phyloP scores from a whole-genome alignment of 1,140 invertebrate species.

The Musca vetustissima region DNA sequence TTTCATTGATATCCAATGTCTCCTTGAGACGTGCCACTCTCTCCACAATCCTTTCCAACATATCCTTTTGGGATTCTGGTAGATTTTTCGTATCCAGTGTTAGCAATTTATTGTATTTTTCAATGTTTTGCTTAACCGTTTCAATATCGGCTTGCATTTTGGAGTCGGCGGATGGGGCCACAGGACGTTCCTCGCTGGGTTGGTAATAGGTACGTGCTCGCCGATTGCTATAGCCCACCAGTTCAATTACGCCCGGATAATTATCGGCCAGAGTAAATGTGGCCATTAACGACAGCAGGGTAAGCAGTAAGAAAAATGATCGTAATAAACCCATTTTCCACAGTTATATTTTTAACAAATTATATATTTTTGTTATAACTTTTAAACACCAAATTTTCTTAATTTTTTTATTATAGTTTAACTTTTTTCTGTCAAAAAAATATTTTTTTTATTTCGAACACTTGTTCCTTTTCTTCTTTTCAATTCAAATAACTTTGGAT shows the following conservation, averaged over 20 bases:
- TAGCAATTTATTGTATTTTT: constrained; percentile 50
- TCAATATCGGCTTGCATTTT: constrained; percentile 52
- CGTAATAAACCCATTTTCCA: not conserved
- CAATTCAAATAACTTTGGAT: too few relatives aligned
- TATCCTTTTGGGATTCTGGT: constrained; percentile 53
- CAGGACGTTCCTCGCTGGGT: constrained; percentile 29
- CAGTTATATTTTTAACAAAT: not conserved
- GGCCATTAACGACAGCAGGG: constrained; percentile 20
- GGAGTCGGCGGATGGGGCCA: constrained; percentile 35
- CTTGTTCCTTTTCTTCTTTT: too few relatives aligned
- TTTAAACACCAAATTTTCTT: not conserved
- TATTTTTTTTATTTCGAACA: not conserved
- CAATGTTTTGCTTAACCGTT: constrained; percentile 50
- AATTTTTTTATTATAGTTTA: not conserved
- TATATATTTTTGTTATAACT: not conserved
- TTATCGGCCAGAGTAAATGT: constrained; percentile 28
- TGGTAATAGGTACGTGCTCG: constrained; percentile 49
- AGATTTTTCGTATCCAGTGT: constrained; percentile 52
- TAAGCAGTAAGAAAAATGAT: constrained; percentile 36
- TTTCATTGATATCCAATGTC: constrained; percentile 46
- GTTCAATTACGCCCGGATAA: constrained; percentile 52
- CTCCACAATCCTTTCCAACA: constrained; percentile 53
- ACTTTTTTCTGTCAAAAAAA: not conserved
- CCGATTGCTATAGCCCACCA: constrained; percentile 52
- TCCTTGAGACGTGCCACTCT: constrained; percentile 51